Evolutionary conservation across 2,113 vertebrate species (phyloP).

Genomic region (Nesospiza acunhae): DNA sequence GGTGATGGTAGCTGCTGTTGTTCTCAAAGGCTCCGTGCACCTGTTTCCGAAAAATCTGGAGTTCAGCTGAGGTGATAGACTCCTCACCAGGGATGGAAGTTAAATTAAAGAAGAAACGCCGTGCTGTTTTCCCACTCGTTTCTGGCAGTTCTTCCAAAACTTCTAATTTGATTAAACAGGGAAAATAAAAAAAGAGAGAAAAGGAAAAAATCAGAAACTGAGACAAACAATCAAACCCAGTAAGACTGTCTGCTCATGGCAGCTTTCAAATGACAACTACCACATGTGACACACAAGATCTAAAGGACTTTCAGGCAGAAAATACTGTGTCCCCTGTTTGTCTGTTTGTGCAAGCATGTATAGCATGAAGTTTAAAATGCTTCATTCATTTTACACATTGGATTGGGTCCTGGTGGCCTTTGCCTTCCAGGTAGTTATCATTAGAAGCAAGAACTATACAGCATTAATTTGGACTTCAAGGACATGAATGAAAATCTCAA

Average conservation of each 20-base stretch:
- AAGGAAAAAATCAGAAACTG: constrained; percentile 16
- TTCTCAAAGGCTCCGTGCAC: constrained; percentile 78
- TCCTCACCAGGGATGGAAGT: constrained; percentile 90
- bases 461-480: constrained; percentile 58
- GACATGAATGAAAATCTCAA: constrained; percentile 32
- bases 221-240: neutral
- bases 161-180: constrained; percentile 77
- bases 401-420: neutral
- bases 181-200: neutral
- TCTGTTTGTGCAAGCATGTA: neutral
- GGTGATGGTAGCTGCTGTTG: constrained; percentile 82
- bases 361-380: neutral
- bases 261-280: neutral
- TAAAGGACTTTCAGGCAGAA: constrained; percentile 4
- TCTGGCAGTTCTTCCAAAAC: constrained; percentile 91
- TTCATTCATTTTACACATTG: neutral
- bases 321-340: neutral
- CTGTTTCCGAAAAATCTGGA: constrained; percentile 93
- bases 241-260: neutral
- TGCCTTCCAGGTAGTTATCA: constrained; percentile 54
- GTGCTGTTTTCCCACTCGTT: constrained; percentile 85
- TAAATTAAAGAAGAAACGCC: constrained; percentile 97
- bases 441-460: constrained; percentile 29
- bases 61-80: constrained; percentile 92
- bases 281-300: neutral